Base-by-base conservation (phyloP, 1,140 invertebrate genomes). In the Pteromalus puparum region DNA sequence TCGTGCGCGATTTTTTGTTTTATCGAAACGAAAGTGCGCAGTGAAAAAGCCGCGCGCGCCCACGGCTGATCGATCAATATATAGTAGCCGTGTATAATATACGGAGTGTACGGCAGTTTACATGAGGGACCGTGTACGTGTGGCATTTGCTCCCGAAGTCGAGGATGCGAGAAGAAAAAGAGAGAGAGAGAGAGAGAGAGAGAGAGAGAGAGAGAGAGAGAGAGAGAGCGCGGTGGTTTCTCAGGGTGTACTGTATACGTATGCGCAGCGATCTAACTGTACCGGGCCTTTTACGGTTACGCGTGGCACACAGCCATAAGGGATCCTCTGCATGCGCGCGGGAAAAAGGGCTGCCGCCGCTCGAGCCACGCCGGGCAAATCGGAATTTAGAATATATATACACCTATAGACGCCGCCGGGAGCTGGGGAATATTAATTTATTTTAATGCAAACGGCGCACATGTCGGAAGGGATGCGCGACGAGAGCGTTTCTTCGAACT, bases 371-470 rank as follows among this genome's bases (percentile, higher is more conserved):
- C 5, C 18, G 5, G 48, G 13, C 48, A 53, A 53, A 53, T 53
- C 48, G 18, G 48, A 53, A 53, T 53, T 53, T 21, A 15, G 48
- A 61, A 61, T 61, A 9, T 5, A 21, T 9, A 46, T 46, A 46
- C 42, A 10, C 10, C n/a, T n/a, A n/a, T n/a, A n/a, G n/a, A n/a
- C 12, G 42, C 12, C 42, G 7, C 12, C 5, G 48, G 12, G 48
- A 1, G 12, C 24, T 9, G 26, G 24, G 67, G 67, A 70, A 70
- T 70, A 70, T 70, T 70, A 30, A 70, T 70, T 26, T 70, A 70
- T 70, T 70, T 70, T 30, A 70, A 70, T 70, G 13, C 67, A 87
- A 86, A n/a, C 53, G 48, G 53, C 53, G 15, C 46, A n/a, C 53
- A 61, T n/a, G 53, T n/a, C 21, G 53, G 18, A 5, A 13, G 48